Base-by-base conservation (phyloP, 1,140 invertebrate genomes). In the Bursaphelenchus mucronatus region DNA sequence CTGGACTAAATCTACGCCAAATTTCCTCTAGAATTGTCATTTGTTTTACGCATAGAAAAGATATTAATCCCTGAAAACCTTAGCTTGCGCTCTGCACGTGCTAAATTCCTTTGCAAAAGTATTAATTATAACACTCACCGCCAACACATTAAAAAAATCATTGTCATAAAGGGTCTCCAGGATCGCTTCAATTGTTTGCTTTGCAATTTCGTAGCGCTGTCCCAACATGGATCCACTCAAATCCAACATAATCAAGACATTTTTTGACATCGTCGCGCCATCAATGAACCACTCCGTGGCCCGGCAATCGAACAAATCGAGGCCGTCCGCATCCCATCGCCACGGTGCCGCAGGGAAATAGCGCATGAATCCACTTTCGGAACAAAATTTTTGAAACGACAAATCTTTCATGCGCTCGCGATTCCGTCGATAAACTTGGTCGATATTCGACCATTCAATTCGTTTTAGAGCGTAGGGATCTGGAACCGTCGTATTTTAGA, bases 161-260 rank as follows among this genome's bases (percentile, higher is more conserved):
- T 99, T 95, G 77, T 97, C 95, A 9, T 90, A 95, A 8, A 99
- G 86, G 0, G 96, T 98, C 43, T 95, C 90, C 66, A 99, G 82
- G 49, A 99, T 89, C 13, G 86, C 84, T 56, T 94, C 88, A 0
- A 94, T 92, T 63, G 87, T 87, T 68, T 94, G 91, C 77, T 89
- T 88, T 7, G 94, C 93, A 66, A 98, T 95, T 82, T 92, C 90
- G 78, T 89, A 87, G 68, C 92, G 85, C 74, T 91, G 87, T 7
- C 95, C 95, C 19, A 88, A 89, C 96, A 99, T 99, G 11, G 94
- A 97, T n/a, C 95, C 96, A 63, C 91, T 85, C 41, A 91, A 88
- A 81, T 99, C 96, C 47, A 99, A 85, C 21, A 99, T 83, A 66
- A 99, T 94, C 19, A 99, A 87, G 68, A 98, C 88, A 80, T 98